phyloP scores from a whole-genome alignment of 2,888 invertebrate genomes.

The Malacosoma neustria region DNA sequence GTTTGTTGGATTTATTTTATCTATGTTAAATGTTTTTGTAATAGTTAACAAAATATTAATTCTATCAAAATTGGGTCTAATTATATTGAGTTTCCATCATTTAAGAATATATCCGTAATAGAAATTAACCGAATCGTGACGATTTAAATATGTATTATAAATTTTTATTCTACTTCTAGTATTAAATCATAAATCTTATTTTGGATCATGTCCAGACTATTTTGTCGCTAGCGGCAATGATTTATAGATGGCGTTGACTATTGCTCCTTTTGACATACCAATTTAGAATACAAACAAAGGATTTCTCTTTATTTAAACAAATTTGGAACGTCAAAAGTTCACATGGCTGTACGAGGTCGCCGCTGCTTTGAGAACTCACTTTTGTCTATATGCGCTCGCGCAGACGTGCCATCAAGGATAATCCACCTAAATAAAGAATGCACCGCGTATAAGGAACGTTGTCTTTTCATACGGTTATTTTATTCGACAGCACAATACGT shows the following conservation, averaged over 20 bases:
- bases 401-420: constrained; percentile 36
- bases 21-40: no score
- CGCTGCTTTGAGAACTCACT: constrained; percentile 50
- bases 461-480: constrained; percentile 1
- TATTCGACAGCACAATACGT: constrained; percentile 21
- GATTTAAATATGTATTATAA: no score
- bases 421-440: constrained; percentile 28
- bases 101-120: no score
- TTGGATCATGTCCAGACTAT: constrained; percentile 34
- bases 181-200: constrained; percentile 24
- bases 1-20: no score
- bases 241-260: constrained; percentile 12
- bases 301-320: constrained; percentile 39
- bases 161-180: constrained; percentile 9
- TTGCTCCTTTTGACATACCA: constrained; percentile 17
- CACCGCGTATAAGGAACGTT: constrained; percentile 5
- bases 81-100: no score
- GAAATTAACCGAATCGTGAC: no score
- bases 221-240: constrained; percentile 19
- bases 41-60: no score
- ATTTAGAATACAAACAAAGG: constrained; percentile 44
- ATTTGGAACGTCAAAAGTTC: constrained; percentile 48
- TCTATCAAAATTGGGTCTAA: no score
- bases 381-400: constrained; percentile 45
- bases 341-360: constrained; percentile 43